phyloP scores from a whole-genome alignment of 2,113 vertebrate genomes.

The Xiphophorus maculatus region DNA sequence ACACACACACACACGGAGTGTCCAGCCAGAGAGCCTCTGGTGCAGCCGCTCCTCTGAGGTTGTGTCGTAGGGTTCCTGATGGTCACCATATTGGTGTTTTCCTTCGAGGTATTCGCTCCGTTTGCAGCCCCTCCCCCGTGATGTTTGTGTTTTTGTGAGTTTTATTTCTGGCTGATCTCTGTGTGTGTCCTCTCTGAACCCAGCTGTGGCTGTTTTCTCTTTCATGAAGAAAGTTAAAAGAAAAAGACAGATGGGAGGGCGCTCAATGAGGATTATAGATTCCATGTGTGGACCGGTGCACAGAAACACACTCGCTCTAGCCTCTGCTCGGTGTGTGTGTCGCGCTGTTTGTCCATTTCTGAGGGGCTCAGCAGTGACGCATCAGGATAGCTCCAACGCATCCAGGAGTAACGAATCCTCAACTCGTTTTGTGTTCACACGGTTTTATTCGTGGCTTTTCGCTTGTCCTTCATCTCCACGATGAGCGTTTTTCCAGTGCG shows the following conservation, averaged over 20 bases:
- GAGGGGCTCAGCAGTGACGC: neutral
- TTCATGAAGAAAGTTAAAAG: conserved; percentile 67
- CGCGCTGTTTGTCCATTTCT: conserved; percentile 6
- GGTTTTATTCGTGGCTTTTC: too few species aligned
- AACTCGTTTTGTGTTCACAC: too few species aligned
- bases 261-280: conserved; percentile 41
- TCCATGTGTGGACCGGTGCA: conserved; percentile 51
- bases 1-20: conserved; percentile 44
- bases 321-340: neutral
- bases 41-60: conserved; percentile 36
- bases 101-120: conserved; percentile 22
- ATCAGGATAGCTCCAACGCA: neutral
- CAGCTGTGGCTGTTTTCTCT: conserved; percentile 62
- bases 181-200: conserved; percentile 51
- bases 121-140: conserved; percentile 9
- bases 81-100: conserved; percentile 51
- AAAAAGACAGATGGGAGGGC: conserved; percentile 10
- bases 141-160: conserved; percentile 43
- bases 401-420: neutral
- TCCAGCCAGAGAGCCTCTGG: conserved; percentile 44
- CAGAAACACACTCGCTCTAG: conserved; percentile 16
- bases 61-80: conserved; percentile 43
- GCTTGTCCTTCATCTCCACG: too few species aligned
- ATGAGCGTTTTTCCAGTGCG: too few species aligned
- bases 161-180: conserved; percentile 49